Evolutionary conservation across 2,888 invertebrate species (phyloP).

Genomic region (Agelastica alni): DNA sequence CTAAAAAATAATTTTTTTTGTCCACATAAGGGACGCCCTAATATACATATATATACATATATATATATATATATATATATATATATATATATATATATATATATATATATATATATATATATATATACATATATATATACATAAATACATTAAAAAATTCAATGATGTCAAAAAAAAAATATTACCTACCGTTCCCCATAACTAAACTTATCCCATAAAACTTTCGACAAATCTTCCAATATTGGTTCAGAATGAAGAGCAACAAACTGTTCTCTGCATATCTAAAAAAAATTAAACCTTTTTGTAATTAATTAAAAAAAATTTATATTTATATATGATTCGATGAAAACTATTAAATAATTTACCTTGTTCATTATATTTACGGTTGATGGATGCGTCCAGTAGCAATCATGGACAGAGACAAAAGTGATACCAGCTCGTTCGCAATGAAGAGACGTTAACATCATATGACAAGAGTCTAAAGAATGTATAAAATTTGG

Average conservation of each 20-base stretch:
- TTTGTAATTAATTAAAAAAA: background rate
- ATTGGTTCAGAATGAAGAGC: constrained; percentile 91
- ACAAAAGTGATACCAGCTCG: constrained; percentile 85
- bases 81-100: too few species aligned
- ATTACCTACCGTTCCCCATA: constrained; percentile 63
- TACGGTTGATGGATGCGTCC: constrained; percentile 94
- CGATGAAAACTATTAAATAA: background rate
- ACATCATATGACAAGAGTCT: constrained; percentile 99
- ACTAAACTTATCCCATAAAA: constrained; percentile 71
- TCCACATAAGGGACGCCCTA: too few species aligned
- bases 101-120: too few species aligned
- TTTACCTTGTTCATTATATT: constrained; percentile 84
- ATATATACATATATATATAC: too few species aligned
- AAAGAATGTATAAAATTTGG: constrained; percentile 99
- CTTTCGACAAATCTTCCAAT: constrained; percentile 80
- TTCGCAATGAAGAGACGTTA: constrained; percentile 90
- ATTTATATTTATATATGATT: background rate
- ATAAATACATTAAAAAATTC: background rate
- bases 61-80: too few species aligned
- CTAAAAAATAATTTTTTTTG: too few species aligned
- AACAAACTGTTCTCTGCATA: constrained; percentile 98
- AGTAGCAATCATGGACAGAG: constrained; percentile 98
- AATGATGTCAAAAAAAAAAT: constrained; percentile 8
- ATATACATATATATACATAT: too few species aligned
- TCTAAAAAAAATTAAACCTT: constrained; percentile 59